phyloP scores from a whole-genome alignment of 2,888 invertebrate genomes.

The Papilio protenor region DNA sequence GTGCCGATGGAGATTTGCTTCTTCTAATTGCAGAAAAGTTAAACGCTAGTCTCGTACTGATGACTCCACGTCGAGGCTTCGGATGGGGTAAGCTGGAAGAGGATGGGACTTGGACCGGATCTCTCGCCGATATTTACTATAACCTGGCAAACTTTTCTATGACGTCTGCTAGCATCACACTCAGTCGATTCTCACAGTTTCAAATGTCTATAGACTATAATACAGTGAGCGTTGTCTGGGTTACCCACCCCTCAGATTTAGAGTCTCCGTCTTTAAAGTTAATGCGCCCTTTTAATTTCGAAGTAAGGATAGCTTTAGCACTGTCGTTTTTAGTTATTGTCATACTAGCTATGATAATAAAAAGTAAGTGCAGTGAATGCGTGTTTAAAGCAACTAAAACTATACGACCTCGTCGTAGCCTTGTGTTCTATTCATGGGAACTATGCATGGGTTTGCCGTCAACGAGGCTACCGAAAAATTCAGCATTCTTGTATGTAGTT shows the following conservation, averaged over 20 bases:
- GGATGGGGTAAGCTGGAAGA: conserved; percentile 68
- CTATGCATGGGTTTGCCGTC: conserved; percentile 70
- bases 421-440: conserved; percentile 65
- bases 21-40: conserved; percentile 60
- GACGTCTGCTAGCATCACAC: conserved; percentile 68
- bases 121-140: conserved; percentile 66
- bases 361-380: conserved; percentile 52
- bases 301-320: conserved; percentile 58
- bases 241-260: conserved; percentile 61
- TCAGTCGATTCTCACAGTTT: conserved; percentile 61
- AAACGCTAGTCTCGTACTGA: conserved; percentile 63
- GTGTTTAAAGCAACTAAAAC: conserved; percentile 13
- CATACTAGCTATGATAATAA: conserved; percentile 56
- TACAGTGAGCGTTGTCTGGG: conserved; percentile 60
- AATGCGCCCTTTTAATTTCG: conserved; percentile 62
- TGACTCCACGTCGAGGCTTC: conserved; percentile 61
- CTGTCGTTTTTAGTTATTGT: conserved; percentile 61
- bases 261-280: conserved; percentile 67
- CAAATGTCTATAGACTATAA: conserved; percentile 66
- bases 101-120: conserved; percentile 71
- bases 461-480: conserved; percentile 60
- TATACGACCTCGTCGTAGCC: conserved; percentile 32
- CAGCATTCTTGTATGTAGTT: conserved; percentile 56
- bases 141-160: conserved; percentile 73
- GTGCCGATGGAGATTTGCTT: conserved; percentile 70